Evolutionary conservation across 2,888 invertebrate species (phyloP).

Genomic region (Globia sparganii): DNA sequence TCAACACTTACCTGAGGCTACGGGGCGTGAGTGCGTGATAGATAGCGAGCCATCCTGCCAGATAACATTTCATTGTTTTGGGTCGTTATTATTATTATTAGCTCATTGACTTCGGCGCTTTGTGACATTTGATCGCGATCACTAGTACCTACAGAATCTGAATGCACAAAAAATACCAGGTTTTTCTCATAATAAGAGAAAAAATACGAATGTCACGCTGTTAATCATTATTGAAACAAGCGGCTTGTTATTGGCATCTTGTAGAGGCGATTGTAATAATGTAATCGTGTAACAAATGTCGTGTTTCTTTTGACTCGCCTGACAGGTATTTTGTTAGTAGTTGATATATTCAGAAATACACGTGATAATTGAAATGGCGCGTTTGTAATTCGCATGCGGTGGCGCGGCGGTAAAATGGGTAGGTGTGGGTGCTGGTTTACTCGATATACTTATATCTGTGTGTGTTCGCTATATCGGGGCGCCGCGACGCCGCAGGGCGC

Average conservation of each 20-base stretch:
- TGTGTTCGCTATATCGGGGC: slow-evolving; percentile 55
- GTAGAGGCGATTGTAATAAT: slow-evolving; percentile 40
- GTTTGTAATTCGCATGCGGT: slow-evolving; percentile 50
- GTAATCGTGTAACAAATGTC: slow-evolving; percentile 43
- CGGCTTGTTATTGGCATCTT: slow-evolving; percentile 38
- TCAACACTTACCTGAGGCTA: slow-evolving; percentile 32
- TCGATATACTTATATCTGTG: slow-evolving; percentile 16
- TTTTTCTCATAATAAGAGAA: slow-evolving; percentile 9
- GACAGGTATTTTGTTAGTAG: slow-evolving; percentile 52
- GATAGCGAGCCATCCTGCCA: slow-evolving; percentile 33
- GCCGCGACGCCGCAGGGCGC: slow-evolving; percentile 58
- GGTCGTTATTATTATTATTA: slow-evolving; percentile 12
- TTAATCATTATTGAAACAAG: slow-evolving; percentile 26
- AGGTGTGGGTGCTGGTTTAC: slow-evolving; percentile 31
- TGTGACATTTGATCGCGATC: slow-evolving; percentile 4
- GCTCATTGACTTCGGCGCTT: slow-evolving; percentile 5
- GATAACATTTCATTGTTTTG: slow-evolving; percentile 38
- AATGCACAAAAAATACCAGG: neutral
- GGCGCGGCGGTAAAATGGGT: slow-evolving; percentile 44
- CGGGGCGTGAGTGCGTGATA: slow-evolving; percentile 22
- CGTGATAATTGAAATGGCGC: slow-evolving; percentile 63
- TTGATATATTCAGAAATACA: slow-evolving; percentile 48
- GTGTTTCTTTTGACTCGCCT: slow-evolving; percentile 51
- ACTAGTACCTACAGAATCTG: neutral
- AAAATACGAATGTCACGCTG: slow-evolving; percentile 7